Percentiles rank a stretch among this genome's conserved stretches.
These are phyloP conservation scores for Dendrocopos noguchii DNA, from an alignment of 2,113 vertebrate species.

Conservation along the genomic window DNA sequence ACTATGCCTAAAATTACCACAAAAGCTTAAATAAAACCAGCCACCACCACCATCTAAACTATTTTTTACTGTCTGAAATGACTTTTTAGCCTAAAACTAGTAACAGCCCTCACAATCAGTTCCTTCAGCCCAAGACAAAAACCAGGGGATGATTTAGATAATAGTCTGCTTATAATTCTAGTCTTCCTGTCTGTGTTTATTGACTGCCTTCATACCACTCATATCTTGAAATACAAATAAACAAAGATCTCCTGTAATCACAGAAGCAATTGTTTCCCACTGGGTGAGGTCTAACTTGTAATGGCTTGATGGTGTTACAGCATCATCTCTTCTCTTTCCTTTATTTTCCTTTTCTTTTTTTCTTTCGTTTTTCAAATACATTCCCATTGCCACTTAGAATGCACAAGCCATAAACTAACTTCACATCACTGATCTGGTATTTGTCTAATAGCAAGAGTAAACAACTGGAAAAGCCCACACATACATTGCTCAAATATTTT, in stretches of 20 bases:
- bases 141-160: neutral
- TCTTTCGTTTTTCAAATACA: neutral
- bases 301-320: neutral
- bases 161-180: neutral
- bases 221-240: conserved; percentile 2
- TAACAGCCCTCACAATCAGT: neutral
- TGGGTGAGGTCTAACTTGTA: neutral
- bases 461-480: conserved; percentile 38
- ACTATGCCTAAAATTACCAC: neutral
- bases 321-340: neutral
- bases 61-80: neutral
- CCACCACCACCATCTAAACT: neutral
- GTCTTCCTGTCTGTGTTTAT: conserved; percentile 32
- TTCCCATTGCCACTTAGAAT: neutral
- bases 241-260: neutral
- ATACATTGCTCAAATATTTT: conserved; percentile 54
- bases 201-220: conserved; percentile 14
- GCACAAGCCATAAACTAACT: conserved; percentile 4
- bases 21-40: neutral
- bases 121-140: neutral
- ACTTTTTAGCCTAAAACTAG: neutral
- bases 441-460: conserved; percentile 1
- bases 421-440: neutral
- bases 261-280: neutral
- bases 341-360: neutral